A percentile compares a stretch with the other conserved stretches of the same genome.
Conservation (phyloP, 2,113 vertebrate species). For the Grallaria varia region DNA sequence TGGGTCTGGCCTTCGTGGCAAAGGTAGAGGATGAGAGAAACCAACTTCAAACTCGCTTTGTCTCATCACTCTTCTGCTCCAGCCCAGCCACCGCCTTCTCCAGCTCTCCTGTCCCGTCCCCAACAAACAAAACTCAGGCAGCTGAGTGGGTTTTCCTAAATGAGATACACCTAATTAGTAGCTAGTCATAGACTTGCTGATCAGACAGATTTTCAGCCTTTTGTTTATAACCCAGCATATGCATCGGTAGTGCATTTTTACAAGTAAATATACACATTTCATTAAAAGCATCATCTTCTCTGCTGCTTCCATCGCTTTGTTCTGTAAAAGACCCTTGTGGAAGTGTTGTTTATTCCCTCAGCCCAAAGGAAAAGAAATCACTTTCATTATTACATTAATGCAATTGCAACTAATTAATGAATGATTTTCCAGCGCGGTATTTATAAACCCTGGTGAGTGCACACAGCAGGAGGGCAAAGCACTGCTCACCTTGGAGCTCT, state of each 20-base stretch:
- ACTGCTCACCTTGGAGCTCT: not conserved
- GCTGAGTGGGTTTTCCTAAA: constrained; percentile 3
- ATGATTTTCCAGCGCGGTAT: not conserved
- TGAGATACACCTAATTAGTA: constrained; percentile 55
- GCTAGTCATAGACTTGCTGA: constrained; percentile 45
- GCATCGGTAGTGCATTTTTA: not conserved
- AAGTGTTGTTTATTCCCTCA: not conserved
- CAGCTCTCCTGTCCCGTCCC: not conserved
- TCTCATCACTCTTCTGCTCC: not conserved
- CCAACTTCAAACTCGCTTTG: not conserved
- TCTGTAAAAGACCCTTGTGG: not conserved
- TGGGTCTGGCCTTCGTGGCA: not conserved
- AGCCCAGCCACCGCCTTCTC: not conserved
- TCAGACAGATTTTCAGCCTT: constrained; percentile 35
- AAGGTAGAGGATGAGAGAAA: not conserved
- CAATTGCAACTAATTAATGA: constrained; percentile 5
- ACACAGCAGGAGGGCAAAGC: not conserved
- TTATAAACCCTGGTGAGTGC: not conserved
- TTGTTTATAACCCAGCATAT: constrained; percentile 48
- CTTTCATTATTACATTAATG: not conserved
- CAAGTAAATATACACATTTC: constrained; percentile 45
- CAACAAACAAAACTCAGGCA: not conserved
- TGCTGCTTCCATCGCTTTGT: constrained; percentile 12
- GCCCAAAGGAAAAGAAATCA: not conserved
- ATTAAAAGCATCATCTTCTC: not conserved